Evolutionary conservation across 2,113 vertebrate genomes (phyloP), one percentile per base, ranked within the genome.

Genomic region (Actinemys pallida): DNA sequence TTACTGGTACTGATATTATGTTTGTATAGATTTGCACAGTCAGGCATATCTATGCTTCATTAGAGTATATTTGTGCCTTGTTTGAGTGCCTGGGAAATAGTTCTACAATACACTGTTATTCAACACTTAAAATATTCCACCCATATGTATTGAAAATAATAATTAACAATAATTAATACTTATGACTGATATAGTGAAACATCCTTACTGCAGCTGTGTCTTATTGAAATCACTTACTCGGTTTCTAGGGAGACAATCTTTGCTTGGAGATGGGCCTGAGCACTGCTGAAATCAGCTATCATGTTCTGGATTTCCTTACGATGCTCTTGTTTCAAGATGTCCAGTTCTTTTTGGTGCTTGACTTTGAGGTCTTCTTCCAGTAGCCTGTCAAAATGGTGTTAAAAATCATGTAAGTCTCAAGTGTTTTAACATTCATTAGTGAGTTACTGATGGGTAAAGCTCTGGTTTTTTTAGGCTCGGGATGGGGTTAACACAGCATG

Each of bases 171-270:
- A 84, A 90, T 91, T 94, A 92, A 49, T 92, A 83, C 53, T 90
- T 45, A 78, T 45, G 94, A 76, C 25, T 45, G 84, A 25, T n/a
- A 72, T 45, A 19, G 78, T 78, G 10, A 27, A 45, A 42, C 45
- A 29, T 47, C 42, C 6, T 47, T 78, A 25, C 45, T 35, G 86
- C 83, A 93, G 79, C 45, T 72, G 65, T 47, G 56, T 29, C 42
- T 95, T 88, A 85, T 95, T 92, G 72, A 76, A 95, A 89, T 87
- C 45, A 95, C 98, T 98, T 98, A 99, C 98, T 98, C 98, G 0
- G 98, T 98, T 98, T 99, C 99, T 98, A 99, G 96, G 95, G 99
- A 98, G 88, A 99, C 98, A 52, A 99, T 98, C 92, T 98, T 99
- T 91, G 98, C 98, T 97, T 99, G 99, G 88, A 99, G 99, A 94